Evolutionary conservation across 2,888 invertebrate genomes (phyloP).

Genomic region (Polia nebulosa): DNA sequence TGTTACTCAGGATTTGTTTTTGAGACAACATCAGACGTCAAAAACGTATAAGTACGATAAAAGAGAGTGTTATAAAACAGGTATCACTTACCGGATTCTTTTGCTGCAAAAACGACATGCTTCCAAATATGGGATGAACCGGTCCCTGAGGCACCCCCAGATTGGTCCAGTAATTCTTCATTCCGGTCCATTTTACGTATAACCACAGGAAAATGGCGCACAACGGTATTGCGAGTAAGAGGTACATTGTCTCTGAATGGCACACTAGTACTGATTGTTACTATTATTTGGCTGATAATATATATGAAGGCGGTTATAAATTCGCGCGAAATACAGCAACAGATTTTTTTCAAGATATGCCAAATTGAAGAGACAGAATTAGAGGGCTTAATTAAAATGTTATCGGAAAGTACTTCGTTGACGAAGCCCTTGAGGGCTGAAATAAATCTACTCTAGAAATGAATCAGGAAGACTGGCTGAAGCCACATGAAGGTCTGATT

Average conservation of each 20-base stretch:
- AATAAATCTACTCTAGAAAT: neutral
- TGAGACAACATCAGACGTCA: neutral
- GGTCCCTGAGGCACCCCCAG: slow-evolving; percentile 62
- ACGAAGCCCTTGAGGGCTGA: too few relatives aligned
- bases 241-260: slow-evolving; percentile 33
- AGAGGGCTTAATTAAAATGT: too few relatives aligned
- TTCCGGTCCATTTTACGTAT: slow-evolving; percentile 55
- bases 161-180: slow-evolving; percentile 65
- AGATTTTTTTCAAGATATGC: neutral
- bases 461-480: neutral
- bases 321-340: neutral
- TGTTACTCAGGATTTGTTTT: too few relatives aligned
- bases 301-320: neutral
- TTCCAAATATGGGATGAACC: slow-evolving; percentile 71
- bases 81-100: slow-evolving; percentile 71
- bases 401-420: too few relatives aligned
- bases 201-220: slow-evolving; percentile 35
- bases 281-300: slow-evolving; percentile 15
- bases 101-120: slow-evolving; percentile 71
- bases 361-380: neutral
- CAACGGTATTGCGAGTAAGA: slow-evolving; percentile 28
- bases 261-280: neutral
- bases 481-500: too few relatives aligned
- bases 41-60: too few relatives aligned
- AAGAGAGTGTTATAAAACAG: neutral